A percentile compares a stretch with the other conserved stretches of the same genome.
phyloP scores from a whole-genome alignment of 2,113 vertebrate genomes.

The Zosterops pallidus region DNA sequence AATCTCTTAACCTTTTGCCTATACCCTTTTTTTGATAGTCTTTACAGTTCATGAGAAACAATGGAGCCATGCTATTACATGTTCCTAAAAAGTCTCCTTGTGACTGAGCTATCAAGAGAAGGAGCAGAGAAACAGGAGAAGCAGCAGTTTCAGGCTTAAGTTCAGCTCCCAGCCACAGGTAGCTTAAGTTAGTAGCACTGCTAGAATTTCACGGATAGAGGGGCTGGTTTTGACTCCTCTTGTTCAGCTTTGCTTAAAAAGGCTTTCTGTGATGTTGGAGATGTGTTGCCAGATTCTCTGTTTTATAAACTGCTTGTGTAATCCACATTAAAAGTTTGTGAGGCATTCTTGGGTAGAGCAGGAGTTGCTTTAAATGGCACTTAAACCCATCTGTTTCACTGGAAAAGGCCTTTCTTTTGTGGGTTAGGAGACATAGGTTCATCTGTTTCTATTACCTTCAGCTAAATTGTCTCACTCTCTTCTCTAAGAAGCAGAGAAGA shows the following conservation, averaged over 20 bases:
- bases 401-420: conserved; percentile 26
- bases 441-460: neutral
- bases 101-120: neutral
- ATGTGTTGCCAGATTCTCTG: neutral
- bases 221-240: neutral
- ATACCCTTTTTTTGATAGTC: neutral
- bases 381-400: conserved; percentile 43
- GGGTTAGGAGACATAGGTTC: neutral
- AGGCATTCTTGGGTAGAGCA: conserved; percentile 38
- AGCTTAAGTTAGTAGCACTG: neutral
- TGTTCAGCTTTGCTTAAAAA: neutral
- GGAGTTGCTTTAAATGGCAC: conserved; percentile 56
- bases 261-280: neutral
- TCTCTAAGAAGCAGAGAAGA: neutral
- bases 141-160: neutral
- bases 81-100: neutral
- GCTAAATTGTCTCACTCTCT: neutral
- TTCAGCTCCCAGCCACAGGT: neutral
- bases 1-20: neutral
- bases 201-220: neutral
- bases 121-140: neutral
- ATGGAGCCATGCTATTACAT: neutral
- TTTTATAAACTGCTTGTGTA: conserved; percentile 40
- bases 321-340: conserved; percentile 24
- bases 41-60: neutral